Evolutionary conservation across 2,888 invertebrate species (phyloP), one percentile per base, ranked within the genome.

Genomic region (Drosophila dives): DNA sequence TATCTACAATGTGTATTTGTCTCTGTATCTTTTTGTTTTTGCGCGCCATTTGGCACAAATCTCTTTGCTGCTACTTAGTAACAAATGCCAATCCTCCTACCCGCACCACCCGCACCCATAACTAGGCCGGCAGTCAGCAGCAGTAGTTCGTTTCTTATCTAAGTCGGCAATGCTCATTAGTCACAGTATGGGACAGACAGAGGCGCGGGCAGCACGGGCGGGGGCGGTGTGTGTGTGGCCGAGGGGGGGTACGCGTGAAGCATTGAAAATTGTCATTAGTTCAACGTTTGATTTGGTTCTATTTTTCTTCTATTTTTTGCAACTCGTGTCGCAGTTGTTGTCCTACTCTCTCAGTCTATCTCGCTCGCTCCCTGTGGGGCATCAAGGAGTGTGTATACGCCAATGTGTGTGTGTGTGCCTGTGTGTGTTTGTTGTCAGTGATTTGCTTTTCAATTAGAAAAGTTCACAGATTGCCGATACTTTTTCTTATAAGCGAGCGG

Each of bases 191-290:
- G 29, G 23, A 66, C 64, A 32, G 45, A 23, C 45, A 23, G 23
- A 15, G 66, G 42, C 36, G 42, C 36, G 40, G 15, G 32, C n/a
- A 33, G 23, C 6, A 6, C 5, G 6, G 29, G 29, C 2, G 45
- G n/a, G n/a, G 5, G 34, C 34, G n/a, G 29, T 10, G 45, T 15
- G 59, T 72, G 66, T 54, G 72, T 80, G 75, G 65, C 15, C 29
- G 29, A 53, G 54, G 20, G 45, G 54, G 64, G 45, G 55, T 66
- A 70, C 89, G 76, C 81, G 76, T 86, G 79, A 81, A 89, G 80
- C 85, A 89, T 86, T 80, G 88, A 85, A 86, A 86, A 86, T 89
- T 86, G 88, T 89, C 85, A 86, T 86, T 86, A 89, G 85, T 89
- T 87, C 73, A 75, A 74, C 82, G 68, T 85, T 87, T 85, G 82